phyloP scores from a whole-genome alignment of 2,113 vertebrate species.

The Laticauda colubrina region DNA sequence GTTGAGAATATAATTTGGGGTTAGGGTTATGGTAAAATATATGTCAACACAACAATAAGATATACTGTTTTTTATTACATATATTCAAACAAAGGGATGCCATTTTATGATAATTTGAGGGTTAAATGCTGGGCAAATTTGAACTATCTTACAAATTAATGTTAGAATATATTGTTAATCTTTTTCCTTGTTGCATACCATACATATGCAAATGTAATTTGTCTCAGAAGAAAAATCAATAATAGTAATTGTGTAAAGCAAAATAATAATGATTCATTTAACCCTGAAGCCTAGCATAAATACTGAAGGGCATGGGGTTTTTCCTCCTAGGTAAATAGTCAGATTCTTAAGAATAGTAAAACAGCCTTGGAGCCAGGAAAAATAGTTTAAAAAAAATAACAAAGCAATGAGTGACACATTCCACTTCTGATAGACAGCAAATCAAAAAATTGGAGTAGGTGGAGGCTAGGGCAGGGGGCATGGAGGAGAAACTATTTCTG shows the following conservation, averaged over 20 bases:
- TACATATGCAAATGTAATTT: conserved; percentile 28
- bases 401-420: conserved; percentile 48
- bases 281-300: conserved; percentile 26
- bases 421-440: conserved; percentile 39
- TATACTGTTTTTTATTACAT: neutral
- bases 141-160: neutral
- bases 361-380: conserved; percentile 18
- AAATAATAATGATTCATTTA: conserved; percentile 6
- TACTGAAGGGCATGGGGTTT: neutral
- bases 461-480: neutral
- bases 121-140: conserved; percentile 9
- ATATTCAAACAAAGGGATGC: conserved; percentile 9
- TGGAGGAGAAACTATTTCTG: conserved; percentile 43
- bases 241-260: accelerated
- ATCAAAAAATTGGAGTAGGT: conserved; percentile 41
- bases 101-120: conserved; percentile 43
- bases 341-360: conserved; percentile 19
- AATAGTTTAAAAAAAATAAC: conserved; percentile 40
- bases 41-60: neutral
- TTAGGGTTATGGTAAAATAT: neutral
- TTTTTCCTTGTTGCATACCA: conserved; percentile 2
- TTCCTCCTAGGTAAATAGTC: neutral
- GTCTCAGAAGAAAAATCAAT: conserved; percentile 28
- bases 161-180: neutral
- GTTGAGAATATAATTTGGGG: neutral